Evolutionary conservation across 2,797 vertebrate species (phyloP).

Genomic region (Macropodus opercularis): DNA sequence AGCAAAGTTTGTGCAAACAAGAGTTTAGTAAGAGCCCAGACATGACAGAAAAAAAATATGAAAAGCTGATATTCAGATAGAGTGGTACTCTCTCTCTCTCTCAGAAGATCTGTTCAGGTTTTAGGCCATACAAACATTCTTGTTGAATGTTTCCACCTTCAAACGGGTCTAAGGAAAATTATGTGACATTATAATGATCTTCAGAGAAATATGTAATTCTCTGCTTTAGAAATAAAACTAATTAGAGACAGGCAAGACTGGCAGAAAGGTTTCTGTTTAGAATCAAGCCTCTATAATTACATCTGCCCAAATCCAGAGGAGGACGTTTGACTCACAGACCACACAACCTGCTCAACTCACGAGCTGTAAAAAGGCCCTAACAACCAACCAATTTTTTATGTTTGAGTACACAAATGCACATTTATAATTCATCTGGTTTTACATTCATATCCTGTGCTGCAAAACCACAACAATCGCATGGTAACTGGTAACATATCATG

Average conservation of each 20-base stretch:
- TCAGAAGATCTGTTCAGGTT: neutral
- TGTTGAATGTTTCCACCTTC: neutral
- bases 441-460: too few relatives aligned
- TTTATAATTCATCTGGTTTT: too few relatives aligned
- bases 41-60: too few relatives aligned
- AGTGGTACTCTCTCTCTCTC: too few relatives aligned
- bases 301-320: conserved; percentile 35
- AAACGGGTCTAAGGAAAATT: neutral
- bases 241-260: conserved; percentile 10
- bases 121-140: neutral
- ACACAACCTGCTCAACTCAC: conserved; percentile 26
- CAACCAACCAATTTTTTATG: too few relatives aligned
- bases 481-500: too few relatives aligned
- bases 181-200: neutral
- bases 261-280: conserved; percentile 39
- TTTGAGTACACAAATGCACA: too few relatives aligned
- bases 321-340: conserved; percentile 26
- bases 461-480: too few relatives aligned
- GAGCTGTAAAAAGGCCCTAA: too few relatives aligned
- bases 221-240: conserved; percentile 4
- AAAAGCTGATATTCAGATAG: too few relatives aligned
- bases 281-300: conserved; percentile 57
- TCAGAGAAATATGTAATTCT: conserved; percentile 1
- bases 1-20: too few relatives aligned
- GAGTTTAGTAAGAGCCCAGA: too few relatives aligned